These are phyloP conservation scores for Anastrepha obliqua DNA, from an alignment of 1,140 invertebrate species.

Conservation along the genomic window DNA sequence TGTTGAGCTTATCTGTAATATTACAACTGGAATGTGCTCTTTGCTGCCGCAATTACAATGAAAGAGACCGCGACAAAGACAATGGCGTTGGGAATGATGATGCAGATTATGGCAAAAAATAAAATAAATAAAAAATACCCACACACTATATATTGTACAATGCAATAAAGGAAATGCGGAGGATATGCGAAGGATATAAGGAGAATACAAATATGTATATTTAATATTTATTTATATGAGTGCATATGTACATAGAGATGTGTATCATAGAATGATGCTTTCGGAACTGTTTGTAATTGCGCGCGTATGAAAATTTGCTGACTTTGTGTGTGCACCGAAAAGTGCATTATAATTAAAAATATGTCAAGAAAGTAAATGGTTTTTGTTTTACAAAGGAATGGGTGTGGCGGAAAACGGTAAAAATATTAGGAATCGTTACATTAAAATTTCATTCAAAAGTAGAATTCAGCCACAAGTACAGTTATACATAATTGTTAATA, in stretches of 20 bases:
- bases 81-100: slow-evolving; percentile 41
- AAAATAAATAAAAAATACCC: background rate
- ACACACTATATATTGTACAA: background rate
- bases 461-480: no score
- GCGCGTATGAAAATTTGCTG: slow-evolving; percentile 1
- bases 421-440: background rate
- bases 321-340: background rate
- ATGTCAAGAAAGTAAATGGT: slow-evolving; percentile 5
- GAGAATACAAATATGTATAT: background rate
- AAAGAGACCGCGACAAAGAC: slow-evolving; percentile 44
- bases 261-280: background rate
- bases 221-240: background rate
- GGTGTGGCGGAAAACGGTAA: background rate
- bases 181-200: background rate
- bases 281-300: background rate
- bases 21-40: slow-evolving; percentile 35
- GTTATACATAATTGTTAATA: no score
- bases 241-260: background rate
- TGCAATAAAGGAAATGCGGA: background rate
- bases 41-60: slow-evolving; percentile 52
- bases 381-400: background rate
- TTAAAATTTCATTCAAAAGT: background rate
- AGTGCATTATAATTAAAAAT: slow-evolving; percentile 48
- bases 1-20: slow-evolving; percentile 45
- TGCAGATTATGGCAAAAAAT: slow-evolving; percentile 26